A percentile compares a stretch with the other conserved stretches of the same genome.
Conservation (phyloP, 2,888 invertebrate species). For the Perithous albicinctus region DNA sequence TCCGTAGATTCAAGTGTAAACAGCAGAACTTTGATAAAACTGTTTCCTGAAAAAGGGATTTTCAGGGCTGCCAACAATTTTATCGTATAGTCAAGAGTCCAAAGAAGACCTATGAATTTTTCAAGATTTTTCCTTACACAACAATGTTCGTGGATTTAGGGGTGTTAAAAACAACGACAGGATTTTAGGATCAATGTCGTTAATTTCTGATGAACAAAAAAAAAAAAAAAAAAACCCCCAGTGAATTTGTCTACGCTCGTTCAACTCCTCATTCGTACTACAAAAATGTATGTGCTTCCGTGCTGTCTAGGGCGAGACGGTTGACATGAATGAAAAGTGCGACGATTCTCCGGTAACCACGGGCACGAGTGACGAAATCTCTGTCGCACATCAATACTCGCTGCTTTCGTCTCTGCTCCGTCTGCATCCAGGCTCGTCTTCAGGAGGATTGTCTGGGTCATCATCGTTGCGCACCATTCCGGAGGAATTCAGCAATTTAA, state of each 20-base stretch:
- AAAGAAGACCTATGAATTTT: too few species aligned
- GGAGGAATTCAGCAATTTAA: neutral
- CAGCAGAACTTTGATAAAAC: too few species aligned
- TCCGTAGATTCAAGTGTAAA: too few species aligned
- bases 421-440: neutral
- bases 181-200: too few species aligned
- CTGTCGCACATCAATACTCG: neutral
- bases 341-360: constrained; percentile 8
- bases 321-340: constrained; percentile 56
- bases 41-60: too few species aligned
- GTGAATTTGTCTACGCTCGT: neutral
- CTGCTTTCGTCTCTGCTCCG: neutral
- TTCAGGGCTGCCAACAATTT: too few species aligned
- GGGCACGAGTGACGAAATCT: neutral
- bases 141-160: too few species aligned
- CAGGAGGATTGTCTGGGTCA: neutral
- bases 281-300: constrained; percentile 53
- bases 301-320: constrained; percentile 60
- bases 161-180: too few species aligned
- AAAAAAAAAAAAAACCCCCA: too few species aligned
- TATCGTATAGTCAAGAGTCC: too few species aligned
- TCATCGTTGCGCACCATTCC: neutral
- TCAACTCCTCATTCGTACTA: constrained; percentile 27
- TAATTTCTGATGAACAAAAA: too few species aligned
- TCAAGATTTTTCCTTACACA: too few species aligned